Percentiles rank a stretch among this genome's conserved stretches.
These are phyloP conservation scores for Volucella bombylans DNA, from an alignment of 2,888 invertebrate species.

Conservation along the genomic window DNA sequence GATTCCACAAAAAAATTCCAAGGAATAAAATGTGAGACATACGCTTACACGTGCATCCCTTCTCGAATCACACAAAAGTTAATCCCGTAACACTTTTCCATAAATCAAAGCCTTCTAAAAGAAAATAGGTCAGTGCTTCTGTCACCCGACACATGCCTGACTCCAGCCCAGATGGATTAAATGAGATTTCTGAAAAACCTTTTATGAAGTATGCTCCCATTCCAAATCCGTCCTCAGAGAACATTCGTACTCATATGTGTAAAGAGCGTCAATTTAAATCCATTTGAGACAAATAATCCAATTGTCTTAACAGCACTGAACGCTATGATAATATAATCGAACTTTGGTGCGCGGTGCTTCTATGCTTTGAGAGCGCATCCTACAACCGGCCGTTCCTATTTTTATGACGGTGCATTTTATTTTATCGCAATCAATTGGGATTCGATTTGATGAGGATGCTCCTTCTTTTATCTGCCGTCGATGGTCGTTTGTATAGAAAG, in stretches of 20 bases:
- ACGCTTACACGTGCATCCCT: too few species aligned
- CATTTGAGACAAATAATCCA: constrained; percentile 45
- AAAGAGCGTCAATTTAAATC: constrained; percentile 37
- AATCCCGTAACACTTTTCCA: too few species aligned
- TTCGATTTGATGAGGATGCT: constrained; percentile 53
- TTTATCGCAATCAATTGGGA: constrained; percentile 55
- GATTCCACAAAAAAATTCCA: too few species aligned
- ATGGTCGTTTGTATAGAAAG: not conserved
- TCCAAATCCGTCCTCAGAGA: not conserved
- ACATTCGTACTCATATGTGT: not conserved
- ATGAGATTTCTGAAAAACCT: not conserved
- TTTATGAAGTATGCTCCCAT: not conserved
- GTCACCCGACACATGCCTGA: not conserved
- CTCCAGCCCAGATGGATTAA: constrained; percentile 28
- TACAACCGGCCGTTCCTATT: constrained; percentile 34
- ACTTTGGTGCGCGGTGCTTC: constrained; percentile 1
- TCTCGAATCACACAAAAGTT: too few species aligned
- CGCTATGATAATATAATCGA: constrained; percentile 32
- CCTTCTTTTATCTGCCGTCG: not conserved
- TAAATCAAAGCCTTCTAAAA: too few species aligned
- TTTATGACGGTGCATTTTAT: constrained; percentile 48
- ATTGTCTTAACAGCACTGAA: constrained; percentile 22
- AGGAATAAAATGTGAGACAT: too few species aligned
- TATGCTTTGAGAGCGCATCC: not conserved
- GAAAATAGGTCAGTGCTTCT: not conserved